Evolutionary conservation across 2,888 invertebrate genomes (phyloP), one percentile per base, ranked within the genome.

Genomic region (Micoletzkya japonica): DNA sequence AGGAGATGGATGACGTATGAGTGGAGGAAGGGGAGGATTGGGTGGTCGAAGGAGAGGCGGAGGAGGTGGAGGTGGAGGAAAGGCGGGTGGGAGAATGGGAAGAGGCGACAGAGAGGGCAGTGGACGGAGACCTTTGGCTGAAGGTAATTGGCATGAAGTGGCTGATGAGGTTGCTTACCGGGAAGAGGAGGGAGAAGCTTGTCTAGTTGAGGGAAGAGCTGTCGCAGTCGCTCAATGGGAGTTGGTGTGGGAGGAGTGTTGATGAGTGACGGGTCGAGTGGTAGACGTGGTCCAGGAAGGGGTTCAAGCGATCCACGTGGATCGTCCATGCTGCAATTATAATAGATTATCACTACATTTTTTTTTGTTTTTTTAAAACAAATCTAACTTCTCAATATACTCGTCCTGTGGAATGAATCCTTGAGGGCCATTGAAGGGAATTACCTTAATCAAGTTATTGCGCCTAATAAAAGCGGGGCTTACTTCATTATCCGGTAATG

Each of bases 21-120:
- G n/a, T 49, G 61, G 24, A 34, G 63, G 63, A 61, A n/a, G 49
- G 49, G 49, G 49, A 44, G 49, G 49, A n/a, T 14, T 14, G n/a
- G 49, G 39, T 49, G 50, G 49, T 34, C 14, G 50, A 36, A 17
- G 34, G 63, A 20, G 17, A 39, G 59, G 24, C 4, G 36, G 32
- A 36, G 36, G n/a, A 20, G 52, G 50, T 2, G 39, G 49, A 36
- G 44, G n/a, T 32, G 4, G 50, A 30, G 4, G 20, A 17, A 4
- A 28, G 20, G n/a, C 44, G 6, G 17, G 4, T 3, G 56, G 28
- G 17, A 14, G 56, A 44, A 44, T 10, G 20, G 44, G 44, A 44
- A 20, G 20, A 44, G 44, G 44, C 10, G 44, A 14, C 20, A 20
- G 20, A 44, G 44, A 44, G 44, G 20, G 10, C 10, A 44, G 20